Percentiles rank a stretch among this genome's conserved stretches.
Evolutionary conservation across 2,113 vertebrate species (phyloP).

Genomic region (Lamprologus callipterus): DNA sequence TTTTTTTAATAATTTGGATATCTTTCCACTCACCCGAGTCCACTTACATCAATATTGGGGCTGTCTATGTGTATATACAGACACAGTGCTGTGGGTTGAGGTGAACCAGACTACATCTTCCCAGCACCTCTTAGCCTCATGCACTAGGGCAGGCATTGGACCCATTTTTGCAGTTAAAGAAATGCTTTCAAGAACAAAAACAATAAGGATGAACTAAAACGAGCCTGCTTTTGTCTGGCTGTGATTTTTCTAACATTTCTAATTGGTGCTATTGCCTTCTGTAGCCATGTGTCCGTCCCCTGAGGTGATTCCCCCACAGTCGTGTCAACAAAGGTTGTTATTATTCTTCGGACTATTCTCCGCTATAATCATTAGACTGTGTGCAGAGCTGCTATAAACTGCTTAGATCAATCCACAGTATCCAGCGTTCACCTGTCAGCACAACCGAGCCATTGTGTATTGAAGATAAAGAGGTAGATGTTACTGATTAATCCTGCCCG

Average conservation of each 20-base stretch:
- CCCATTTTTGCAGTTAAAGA: background rate
- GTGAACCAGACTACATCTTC: background rate
- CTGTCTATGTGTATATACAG: background rate
- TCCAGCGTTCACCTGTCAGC: background rate
- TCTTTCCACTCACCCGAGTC: background rate
- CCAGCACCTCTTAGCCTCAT: background rate
- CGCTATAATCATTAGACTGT: background rate
- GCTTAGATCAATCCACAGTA: background rate
- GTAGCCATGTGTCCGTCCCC: background rate
- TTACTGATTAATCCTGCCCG: background rate
- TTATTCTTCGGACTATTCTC: background rate
- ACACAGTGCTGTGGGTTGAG: background rate
- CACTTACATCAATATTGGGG: rapidly evolving
- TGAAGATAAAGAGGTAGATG: background rate
- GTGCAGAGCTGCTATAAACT: background rate
- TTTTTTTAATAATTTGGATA: background rate
- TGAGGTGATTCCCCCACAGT: background rate
- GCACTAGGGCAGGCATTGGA: background rate
- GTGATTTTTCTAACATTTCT: rapidly evolving
- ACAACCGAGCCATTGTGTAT: background rate
- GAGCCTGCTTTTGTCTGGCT: background rate
- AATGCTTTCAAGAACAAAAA: background rate
- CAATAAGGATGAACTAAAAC: background rate
- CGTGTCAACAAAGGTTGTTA: background rate
- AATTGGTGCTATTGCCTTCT: background rate